Base-by-base conservation (phyloP, 2,888 invertebrate species). In the Trachelus tabidus region DNA sequence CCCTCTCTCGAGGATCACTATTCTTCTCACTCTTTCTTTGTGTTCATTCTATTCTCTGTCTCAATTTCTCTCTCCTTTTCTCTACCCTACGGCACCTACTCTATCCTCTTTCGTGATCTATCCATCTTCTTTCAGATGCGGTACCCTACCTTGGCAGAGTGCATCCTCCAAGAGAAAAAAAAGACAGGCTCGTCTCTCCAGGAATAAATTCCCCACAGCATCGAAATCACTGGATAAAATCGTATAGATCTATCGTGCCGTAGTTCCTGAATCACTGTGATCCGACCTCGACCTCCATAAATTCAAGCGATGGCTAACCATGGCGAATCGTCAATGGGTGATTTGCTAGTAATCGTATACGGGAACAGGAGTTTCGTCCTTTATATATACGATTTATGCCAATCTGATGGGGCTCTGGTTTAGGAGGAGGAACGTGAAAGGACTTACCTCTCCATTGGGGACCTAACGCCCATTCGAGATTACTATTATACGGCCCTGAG, bases 401-500 rank as follows among this genome's bases (percentile, higher is more conserved):
- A 56, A 56, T 56, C 56, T 23, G 56, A 56, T 56, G 56, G 56
- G 56, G 9, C 56, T 56, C 23, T 56, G 56, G 56, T 23, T 56
- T 23, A 9, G 23, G 9, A 40, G 23, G 56, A 23, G 56, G 56
- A 23, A 56, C 56, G 56, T 56, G 56, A 23, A 23, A 56, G 56
- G 56, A 56, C 56, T 56, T 56, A 56, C 56, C 56, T 56, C 56
- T 56, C 23, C 15, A 9, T 56, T 56, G 56, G 56, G 56, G 56
- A 56, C 56, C 56, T 23, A 56, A 56, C 56, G 56, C 56, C 56
- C 56, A 56, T 56, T 56, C 23, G 56, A 56, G 56, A 23, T 56
- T 56, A 56, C 56, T 56, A 56, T 56, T 56, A 56, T 56, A 56
- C 87, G 86, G 77, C 81, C 85, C 87, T 87, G 87, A 77, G 79